A percentile compares a stretch with the other conserved stretches of the same genome.
Conservation (phyloP, 2,113 vertebrate genomes). For the Ammodytes dubius region DNA sequence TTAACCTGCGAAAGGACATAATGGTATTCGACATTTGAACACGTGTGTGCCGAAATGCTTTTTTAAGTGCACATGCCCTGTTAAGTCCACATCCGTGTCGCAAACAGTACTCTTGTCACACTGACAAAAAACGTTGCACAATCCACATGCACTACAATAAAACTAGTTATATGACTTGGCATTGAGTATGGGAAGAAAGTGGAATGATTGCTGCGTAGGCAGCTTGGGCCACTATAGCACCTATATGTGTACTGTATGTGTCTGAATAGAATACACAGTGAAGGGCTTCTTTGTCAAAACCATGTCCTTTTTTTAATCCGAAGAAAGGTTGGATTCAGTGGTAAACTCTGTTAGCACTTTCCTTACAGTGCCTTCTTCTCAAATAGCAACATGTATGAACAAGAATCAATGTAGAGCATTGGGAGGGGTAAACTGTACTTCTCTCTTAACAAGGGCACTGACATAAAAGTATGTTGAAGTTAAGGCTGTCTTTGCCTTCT, state of each 20-base stretch:
- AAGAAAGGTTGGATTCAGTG: not conserved
- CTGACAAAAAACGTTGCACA: not conserved
- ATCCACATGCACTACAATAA: not conserved
- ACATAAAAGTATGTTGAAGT: too few relatives aligned
- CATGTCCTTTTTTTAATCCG: too few relatives aligned
- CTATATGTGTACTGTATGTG: not conserved
- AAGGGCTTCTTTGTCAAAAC: not conserved
- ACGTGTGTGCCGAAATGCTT: slow-evolving; percentile 3
- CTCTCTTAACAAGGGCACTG: too few relatives aligned
- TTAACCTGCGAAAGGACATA: slow-evolving; percentile 10
- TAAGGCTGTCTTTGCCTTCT: not conserved
- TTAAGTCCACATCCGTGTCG: not conserved
- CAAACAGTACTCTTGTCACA: not conserved
- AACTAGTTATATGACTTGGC: not conserved
- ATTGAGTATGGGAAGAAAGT: not conserved
- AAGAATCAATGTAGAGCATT: too few relatives aligned
- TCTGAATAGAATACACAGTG: not conserved
- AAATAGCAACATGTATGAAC: not conserved
- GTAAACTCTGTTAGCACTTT: not conserved
- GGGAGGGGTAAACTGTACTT: too few relatives aligned
- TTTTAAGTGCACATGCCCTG: not conserved
- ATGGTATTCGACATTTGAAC: not conserved
- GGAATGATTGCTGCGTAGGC: not conserved
- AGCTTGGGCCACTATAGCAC: not conserved
- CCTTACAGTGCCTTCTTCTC: too few relatives aligned